Conservation (phyloP, 2,888 invertebrate genomes). For the Drosophila nr. fundita region DNA sequence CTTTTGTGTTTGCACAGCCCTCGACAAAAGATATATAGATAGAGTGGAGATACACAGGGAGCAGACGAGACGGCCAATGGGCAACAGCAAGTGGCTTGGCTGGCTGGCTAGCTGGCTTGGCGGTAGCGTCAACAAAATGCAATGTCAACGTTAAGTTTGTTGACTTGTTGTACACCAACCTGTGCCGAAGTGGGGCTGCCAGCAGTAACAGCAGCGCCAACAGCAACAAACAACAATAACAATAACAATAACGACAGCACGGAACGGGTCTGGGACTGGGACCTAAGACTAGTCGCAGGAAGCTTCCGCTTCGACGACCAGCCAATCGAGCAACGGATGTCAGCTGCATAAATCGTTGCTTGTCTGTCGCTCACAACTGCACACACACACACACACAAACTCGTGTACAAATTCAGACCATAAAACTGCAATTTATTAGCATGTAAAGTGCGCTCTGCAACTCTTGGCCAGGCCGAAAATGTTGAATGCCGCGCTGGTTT, state of each 20-base stretch:
- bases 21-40: constrained; percentile 31
- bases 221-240: constrained; percentile 20
- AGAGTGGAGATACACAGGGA: constrained; percentile 1
- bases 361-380: constrained; percentile 54
- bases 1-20: constrained; percentile 51
- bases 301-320: constrained; percentile 72
- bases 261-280: constrained; percentile 31
- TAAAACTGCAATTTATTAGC: constrained; percentile 82
- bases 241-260: constrained; percentile 15
- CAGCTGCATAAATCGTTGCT: constrained; percentile 77
- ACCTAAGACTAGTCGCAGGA: constrained; percentile 58
- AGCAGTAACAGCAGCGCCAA: constrained; percentile 17
- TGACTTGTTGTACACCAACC: constrained; percentile 74
- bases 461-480: constrained; percentile 36
- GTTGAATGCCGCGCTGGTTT: constrained; percentile 55
- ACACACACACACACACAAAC: constrained; percentile 18
- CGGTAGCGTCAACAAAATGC: constrained; percentile 51
- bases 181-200: constrained; percentile 64
- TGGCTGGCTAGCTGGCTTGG: constrained; percentile 3
- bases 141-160: constrained; percentile 72
- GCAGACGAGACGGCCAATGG: constrained; percentile 18
- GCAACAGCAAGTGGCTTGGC: constrained; percentile 27
- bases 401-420: constrained; percentile 41
- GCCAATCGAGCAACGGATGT: constrained; percentile 73
- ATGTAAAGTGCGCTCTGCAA: constrained; percentile 63